A percentile compares a stretch with the other conserved stretches of the same genome.
phyloP scores from a whole-genome alignment of 2,113 vertebrate genomes.

The Laticauda colubrina region DNA sequence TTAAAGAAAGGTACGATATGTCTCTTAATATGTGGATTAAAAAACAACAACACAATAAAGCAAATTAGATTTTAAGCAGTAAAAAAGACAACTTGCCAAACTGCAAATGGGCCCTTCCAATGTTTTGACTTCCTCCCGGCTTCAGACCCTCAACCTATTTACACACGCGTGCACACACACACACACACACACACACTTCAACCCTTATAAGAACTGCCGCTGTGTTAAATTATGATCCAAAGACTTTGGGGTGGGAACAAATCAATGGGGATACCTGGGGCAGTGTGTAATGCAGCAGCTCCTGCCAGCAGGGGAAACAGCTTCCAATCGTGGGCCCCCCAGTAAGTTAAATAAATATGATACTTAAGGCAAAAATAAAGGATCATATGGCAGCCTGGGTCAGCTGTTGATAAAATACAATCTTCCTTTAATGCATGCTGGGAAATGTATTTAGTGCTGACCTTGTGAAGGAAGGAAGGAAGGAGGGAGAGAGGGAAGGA shows the following conservation, averaged over 20 bases:
- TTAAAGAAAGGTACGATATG: neutral
- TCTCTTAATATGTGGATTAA: neutral
- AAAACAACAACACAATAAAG: neutral
- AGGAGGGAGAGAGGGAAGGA: conserved; percentile 32
- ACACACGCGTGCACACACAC: neutral
- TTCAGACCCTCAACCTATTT: conserved; percentile 55
- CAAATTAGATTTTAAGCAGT: neutral
- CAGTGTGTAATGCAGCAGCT: conserved; percentile 90
- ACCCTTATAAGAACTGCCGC: conserved; percentile 83
- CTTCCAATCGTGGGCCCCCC: conserved; percentile 83
- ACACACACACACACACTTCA: neutral
- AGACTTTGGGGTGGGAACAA: conserved; percentile 87
- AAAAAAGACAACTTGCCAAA: neutral
- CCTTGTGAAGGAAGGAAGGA: conserved; percentile 47
- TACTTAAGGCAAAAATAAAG: conserved; percentile 82
- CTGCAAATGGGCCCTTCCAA: neutral
- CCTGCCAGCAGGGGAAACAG: conserved; percentile 85
- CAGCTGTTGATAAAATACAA: conserved; percentile 83
- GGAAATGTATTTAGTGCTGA: conserved; percentile 84
- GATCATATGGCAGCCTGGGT: conserved; percentile 89
- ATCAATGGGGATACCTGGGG: conserved; percentile 95
- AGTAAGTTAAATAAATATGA: conserved; percentile 99
- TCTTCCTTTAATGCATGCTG: conserved; percentile 80
- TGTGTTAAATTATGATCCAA: conserved; percentile 98
- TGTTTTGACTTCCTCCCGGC: neutral